phyloP scores from a whole-genome alignment of 1,140 invertebrate species.

The Caenorhabditis latens region DNA sequence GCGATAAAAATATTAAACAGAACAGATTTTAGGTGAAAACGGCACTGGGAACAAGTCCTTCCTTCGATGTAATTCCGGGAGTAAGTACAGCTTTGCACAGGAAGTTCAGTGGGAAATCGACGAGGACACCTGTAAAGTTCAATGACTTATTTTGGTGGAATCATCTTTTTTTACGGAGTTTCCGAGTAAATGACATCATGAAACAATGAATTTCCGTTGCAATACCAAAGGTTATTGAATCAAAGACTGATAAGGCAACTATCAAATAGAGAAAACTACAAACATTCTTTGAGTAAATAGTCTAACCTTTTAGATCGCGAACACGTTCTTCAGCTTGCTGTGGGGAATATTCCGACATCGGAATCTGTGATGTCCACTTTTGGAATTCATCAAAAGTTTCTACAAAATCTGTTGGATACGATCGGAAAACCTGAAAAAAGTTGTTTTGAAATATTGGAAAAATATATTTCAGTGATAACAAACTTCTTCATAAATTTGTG shows the following conservation, averaged over 20 bases:
- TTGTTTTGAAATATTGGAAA: not conserved
- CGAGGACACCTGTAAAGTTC: slow-evolving; percentile 65
- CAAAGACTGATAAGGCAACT: not conserved
- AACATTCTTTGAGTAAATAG: not conserved
- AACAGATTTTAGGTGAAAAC: slow-evolving; percentile 72
- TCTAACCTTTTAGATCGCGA: slow-evolving; percentile 66
- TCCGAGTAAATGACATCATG: slow-evolving; percentile 18
- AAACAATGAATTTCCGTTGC: not conserved
- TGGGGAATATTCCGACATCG: slow-evolving; percentile 71
- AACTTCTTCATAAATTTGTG: slow-evolving; percentile 77
- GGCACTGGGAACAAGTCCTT: slow-evolving; percentile 74
- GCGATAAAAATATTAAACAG: not conserved
- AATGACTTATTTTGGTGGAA: not conserved
- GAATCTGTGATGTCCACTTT: slow-evolving; percentile 71
- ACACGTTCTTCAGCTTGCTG: slow-evolving; percentile 68
- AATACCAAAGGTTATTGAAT: not conserved
- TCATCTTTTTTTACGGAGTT: not conserved
- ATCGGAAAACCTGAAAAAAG: slow-evolving; percentile 70
- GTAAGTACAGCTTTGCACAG: slow-evolving; percentile 71
- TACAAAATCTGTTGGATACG: slow-evolving; percentile 75
- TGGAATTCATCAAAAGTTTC: slow-evolving; percentile 73
- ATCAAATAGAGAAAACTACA: not conserved
- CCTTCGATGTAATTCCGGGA: slow-evolving; percentile 73
- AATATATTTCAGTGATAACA: not conserved
- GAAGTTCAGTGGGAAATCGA: slow-evolving; percentile 76